phyloP scores from a whole-genome alignment of 2,797 vertebrate species.

The Oceanodroma leucorhoa region DNA sequence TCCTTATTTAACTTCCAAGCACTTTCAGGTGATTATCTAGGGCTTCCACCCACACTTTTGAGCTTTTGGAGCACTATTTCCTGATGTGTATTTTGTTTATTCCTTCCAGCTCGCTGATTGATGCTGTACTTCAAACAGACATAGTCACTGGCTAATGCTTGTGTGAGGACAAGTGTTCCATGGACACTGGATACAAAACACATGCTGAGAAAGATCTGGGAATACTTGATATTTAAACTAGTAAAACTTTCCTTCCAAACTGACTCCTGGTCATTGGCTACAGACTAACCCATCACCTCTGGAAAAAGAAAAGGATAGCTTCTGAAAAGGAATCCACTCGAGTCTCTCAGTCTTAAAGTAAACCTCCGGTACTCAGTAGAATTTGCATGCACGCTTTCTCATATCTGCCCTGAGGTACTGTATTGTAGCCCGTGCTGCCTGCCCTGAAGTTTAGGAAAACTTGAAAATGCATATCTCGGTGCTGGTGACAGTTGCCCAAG shows the following conservation, averaged over 20 bases:
- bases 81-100: slow-evolving; percentile 68
- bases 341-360: slow-evolving; percentile 38
- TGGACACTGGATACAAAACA: slow-evolving; percentile 70
- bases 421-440: slow-evolving; percentile 2
- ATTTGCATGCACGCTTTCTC: slow-evolving; percentile 23
- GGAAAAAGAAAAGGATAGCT: slow-evolving; percentile 65
- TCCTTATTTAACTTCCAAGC: slow-evolving; percentile 7
- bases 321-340: slow-evolving; percentile 40
- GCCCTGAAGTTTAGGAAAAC: slow-evolving; percentile 15
- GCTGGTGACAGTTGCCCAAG: not conserved
- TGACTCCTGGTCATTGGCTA: slow-evolving; percentile 55
- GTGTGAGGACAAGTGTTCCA: slow-evolving; percentile 70
- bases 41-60: slow-evolving; percentile 46
- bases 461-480: not conserved
- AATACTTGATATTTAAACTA: slow-evolving; percentile 64
- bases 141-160: slow-evolving; percentile 69
- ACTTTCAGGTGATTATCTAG: slow-evolving; percentile 20
- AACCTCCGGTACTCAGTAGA: slow-evolving; percentile 53
- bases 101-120: slow-evolving; percentile 69
- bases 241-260: slow-evolving; percentile 58
- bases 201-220: slow-evolving; percentile 65
- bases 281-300: slow-evolving; percentile 56
- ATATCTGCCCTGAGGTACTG: slow-evolving; percentile 35
- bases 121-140: slow-evolving; percentile 67
- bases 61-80: slow-evolving; percentile 59